A percentile compares a stretch with the other conserved stretches of the same genome.
Evolutionary conservation across 2,888 invertebrate species (phyloP).

Genomic region (Oscheius sp.): DNA sequence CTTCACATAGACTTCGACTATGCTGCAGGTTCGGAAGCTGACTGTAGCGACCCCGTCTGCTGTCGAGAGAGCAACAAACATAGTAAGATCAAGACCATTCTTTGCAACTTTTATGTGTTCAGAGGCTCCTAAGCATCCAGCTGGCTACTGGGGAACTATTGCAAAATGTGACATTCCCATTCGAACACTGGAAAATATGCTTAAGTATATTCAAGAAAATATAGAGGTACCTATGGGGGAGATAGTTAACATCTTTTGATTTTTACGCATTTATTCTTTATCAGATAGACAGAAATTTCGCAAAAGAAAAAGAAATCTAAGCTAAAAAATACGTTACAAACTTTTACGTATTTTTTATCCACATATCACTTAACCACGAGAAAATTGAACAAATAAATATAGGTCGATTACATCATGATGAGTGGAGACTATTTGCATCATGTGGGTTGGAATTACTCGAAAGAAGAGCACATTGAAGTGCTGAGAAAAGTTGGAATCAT

Average conservation of each 20-base stretch:
- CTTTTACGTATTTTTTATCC: too few relatives aligned
- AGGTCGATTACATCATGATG: constrained; percentile 81
- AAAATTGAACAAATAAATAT: too few relatives aligned
- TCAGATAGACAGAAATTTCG: too few relatives aligned
- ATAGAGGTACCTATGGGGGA: too few relatives aligned
- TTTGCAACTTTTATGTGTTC: too few relatives aligned
- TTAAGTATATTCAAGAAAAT: constrained; percentile 73
- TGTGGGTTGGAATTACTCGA: constrained; percentile 87
- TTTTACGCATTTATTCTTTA: too few relatives aligned
- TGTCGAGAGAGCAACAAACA: constrained; percentile 75
- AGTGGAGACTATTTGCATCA: constrained; percentile 96
- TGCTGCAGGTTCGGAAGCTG: constrained; percentile 84
- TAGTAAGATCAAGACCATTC: not conserved
- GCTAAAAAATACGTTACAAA: too few relatives aligned
- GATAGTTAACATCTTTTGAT: too few relatives aligned
- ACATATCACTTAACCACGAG: too few relatives aligned
- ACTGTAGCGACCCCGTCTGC: constrained; percentile 91
- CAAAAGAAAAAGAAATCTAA: too few relatives aligned
- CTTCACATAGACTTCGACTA: constrained; percentile 95
- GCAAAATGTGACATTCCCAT: constrained; percentile 93
- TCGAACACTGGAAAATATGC: constrained; percentile 88
- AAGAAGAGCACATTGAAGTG: constrained; percentile 55
- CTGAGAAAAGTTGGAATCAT: constrained; percentile 37
- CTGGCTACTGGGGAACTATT: constrained; percentile 95
- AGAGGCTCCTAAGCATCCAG: constrained; percentile 70